These are phyloP conservation scores for Ruditapes philippinarum DNA, from an alignment of 1,140 invertebrate species.

Conservation along the genomic window DNA sequence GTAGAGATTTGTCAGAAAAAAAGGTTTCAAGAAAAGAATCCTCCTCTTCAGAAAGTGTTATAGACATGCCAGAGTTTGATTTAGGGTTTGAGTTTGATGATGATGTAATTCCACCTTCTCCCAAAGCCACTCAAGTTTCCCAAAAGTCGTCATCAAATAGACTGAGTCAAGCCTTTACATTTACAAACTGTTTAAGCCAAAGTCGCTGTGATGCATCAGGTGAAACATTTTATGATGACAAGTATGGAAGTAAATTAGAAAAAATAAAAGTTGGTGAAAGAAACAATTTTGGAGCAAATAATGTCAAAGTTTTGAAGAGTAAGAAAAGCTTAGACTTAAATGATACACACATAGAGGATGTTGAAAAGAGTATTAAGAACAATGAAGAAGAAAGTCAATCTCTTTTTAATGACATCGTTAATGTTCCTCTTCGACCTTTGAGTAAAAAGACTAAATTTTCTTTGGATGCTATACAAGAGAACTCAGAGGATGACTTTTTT, in stretches of 20 bases:
- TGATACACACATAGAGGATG: background rate
- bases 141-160: constrained; percentile 34
- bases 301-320: background rate
- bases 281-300: background rate
- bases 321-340: background rate
- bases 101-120: constrained; percentile 63
- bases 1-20: background rate
- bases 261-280: background rate
- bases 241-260: no score
- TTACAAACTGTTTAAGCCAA: constrained; percentile 3
- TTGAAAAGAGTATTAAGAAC: background rate
- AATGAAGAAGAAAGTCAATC: constrained; percentile 38
- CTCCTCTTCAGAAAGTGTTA: constrained; percentile 11
- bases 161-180: constrained; percentile 62
- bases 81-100: constrained; percentile 65
- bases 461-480: background rate
- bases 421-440: background rate
- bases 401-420: background rate
- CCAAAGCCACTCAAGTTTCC: constrained; percentile 21
- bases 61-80: constrained; percentile 65
- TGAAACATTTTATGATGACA: background rate
- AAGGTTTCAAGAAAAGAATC: constrained; percentile 26
- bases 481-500: background rate
- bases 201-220: background rate
- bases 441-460: background rate